Conservation (phyloP, 2,888 invertebrate species). For the Chrysodeixis includens region DNA sequence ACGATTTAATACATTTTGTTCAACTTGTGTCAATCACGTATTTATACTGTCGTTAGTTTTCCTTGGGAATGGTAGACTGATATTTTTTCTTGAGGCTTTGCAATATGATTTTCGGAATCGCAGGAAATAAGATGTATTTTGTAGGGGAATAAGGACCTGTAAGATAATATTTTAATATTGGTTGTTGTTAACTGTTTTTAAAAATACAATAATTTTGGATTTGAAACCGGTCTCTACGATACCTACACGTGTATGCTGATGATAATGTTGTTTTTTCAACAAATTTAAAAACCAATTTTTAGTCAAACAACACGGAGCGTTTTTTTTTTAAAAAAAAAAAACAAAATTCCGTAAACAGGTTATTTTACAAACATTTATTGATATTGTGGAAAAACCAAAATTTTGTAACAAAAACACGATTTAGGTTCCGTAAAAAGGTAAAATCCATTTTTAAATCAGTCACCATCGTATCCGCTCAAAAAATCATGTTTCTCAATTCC, state of each 20-base stretch:
- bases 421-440: background rate
- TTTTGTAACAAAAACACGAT: background rate
- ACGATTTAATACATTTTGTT: no score
- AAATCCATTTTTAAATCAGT: background rate
- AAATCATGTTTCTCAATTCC: no score
- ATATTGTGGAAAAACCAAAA: background rate
- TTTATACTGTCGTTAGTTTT: background rate
- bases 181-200: background rate
- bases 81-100: background rate
- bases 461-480: no score
- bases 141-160: no score
- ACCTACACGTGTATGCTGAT: background rate
- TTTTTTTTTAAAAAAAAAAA: slow-evolving; percentile 3
- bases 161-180: no score
- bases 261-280: slow-evolving; percentile 3
- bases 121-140: background rate
- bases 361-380: background rate
- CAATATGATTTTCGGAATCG: background rate
- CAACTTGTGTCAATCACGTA: background rate
- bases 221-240: background rate
- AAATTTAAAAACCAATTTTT: background rate
- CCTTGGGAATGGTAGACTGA: background rate
- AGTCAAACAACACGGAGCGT: background rate
- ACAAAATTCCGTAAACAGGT: background rate
- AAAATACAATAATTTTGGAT: background rate